Base-by-base conservation (phyloP, 30 jellyfish, hydroid and myxozoan species). In the Sanderia malayensis region DNA sequence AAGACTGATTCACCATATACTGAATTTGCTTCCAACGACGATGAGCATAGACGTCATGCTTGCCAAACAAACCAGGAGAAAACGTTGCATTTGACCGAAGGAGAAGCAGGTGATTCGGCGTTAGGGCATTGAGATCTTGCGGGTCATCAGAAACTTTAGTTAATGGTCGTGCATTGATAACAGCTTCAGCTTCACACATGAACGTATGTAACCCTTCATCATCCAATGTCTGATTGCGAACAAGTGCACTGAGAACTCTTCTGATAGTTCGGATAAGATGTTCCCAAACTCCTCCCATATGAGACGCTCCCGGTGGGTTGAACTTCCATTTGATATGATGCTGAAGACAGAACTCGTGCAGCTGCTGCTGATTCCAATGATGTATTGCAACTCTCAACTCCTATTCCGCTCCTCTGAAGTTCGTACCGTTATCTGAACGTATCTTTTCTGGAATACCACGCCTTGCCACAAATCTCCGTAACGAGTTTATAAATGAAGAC, bases 331-430 rank as follows among this genome's bases (percentile, higher is more conserved):
- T 37, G 52, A 37, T 37, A 37, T 37, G 52, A 37, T 6, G 52
- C 13, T 4, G 52, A 13, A 37, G 52, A 37, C 94, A 78, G 71
- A 28, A 81, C 86, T 20, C 86, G 86, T 21, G 86, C 94, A 47
- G 73, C 46, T 61, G 73, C 73, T 61, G 29, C 30, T n/a, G 30
- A 17, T 53, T 53, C 29, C 66, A 17, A 23, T 53, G 66, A 53
- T 53, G 6, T 17, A 37, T 37, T 37, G 52, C 52, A 37, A 37
- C 52, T 37, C 52, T 37, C 52, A 37, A 37, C 52, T 37, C 52
- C 13, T 37, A 4, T 37, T 37, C 52, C 13, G 52, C 52, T 37
- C 52, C 52, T 37, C 52, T 37, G 52, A 37, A 37, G 52, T 37
- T 37, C 13, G 52, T 37, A 37, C 52, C 52, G 52, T 37, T 37